Evolutionary conservation across 2,113 vertebrate genomes (phyloP), one percentile per base, ranked within the genome.

Genomic region (Rynchops niger): DNA sequence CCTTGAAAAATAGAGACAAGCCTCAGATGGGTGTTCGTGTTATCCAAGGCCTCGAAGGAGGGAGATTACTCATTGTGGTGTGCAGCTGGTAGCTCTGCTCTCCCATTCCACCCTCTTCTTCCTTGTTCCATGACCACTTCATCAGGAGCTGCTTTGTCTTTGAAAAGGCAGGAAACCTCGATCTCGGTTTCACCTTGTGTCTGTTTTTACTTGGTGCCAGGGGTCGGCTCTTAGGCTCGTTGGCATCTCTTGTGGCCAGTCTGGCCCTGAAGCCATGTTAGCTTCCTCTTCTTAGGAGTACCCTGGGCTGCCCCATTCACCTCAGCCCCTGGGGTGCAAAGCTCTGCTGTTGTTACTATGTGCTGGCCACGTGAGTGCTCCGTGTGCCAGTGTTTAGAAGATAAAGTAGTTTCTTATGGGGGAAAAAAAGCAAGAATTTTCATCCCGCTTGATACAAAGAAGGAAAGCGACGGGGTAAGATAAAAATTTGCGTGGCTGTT

Each of bases 1-100:
- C 83, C 76, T 90, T 92, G 92, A 90, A 91, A 92, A 93, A 65
- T 9, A 82, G 62, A 85, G 15, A 1, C 55, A 52, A 38, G 61
- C 58, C 82, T 95, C 79, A 76, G 36, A 59, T 72, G 34, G 21
- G 91, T 50, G 12, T 47, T 72, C 59, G 71, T 19, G 43, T 76
- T 72, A 21, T 17, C 55, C 8, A 6, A 84, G 90, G 70, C 72
- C 86, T 67, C 15, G 13, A 71, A 66, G 32, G 67, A 72, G 73
- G 38, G 61, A 42, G 45, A 12, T 43, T 86, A 40, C 43, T 47
- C 9, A 23, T 56, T 91, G 53, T 62, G 66, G 49, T 70, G 66
- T 25, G 43, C 58, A 61, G 32, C 53, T 65, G 50, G 47, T 77
- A 25, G 21, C 67, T 80, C 36, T 82, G 43, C 63, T 62, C 42